Evolutionary conservation across 2,888 invertebrate species (phyloP).

Genomic region (Cataglyphis altisquamis): DNA sequence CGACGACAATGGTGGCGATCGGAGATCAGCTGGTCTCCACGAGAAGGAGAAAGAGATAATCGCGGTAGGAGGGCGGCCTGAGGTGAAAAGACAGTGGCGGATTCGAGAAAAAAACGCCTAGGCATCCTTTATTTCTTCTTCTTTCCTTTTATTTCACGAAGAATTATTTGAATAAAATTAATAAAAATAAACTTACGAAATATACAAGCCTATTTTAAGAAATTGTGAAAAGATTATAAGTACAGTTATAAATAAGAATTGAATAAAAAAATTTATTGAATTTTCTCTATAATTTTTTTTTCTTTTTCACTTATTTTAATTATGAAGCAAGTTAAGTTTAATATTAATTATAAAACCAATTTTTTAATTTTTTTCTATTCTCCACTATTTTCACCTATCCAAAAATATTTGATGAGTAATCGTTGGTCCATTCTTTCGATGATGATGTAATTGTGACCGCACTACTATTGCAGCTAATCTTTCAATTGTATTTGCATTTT

Average conservation of each 20-base stretch:
- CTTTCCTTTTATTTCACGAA: background rate
- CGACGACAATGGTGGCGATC: constrained; percentile 24
- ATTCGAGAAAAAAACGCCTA: background rate
- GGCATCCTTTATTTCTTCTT: background rate
- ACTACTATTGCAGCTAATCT: constrained; percentile 51
- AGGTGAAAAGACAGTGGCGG: background rate
- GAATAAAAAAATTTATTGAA: background rate
- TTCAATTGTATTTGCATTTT: constrained; percentile 41
- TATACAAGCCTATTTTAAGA: background rate
- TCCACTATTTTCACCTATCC: background rate
- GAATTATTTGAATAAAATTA: background rate
- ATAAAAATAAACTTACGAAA: background rate
- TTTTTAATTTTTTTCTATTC: background rate
- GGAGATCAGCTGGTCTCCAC: constrained; percentile 63
- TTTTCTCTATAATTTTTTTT: background rate
- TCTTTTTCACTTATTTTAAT: background rate
- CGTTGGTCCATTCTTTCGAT: constrained; percentile 61
- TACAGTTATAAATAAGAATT: background rate
- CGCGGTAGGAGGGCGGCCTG: constrained; percentile 15
- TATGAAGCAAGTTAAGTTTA: background rate
- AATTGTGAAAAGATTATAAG: background rate
- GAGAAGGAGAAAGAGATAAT: constrained; percentile 23
- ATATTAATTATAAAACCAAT: background rate
- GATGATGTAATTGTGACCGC: constrained; percentile 67
- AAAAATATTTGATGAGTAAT: constrained; percentile 44